Percentiles rank a stretch among this genome's conserved stretches.
Conservation (phyloP, 2,888 invertebrate species). For the Gerris lacustris region DNA sequence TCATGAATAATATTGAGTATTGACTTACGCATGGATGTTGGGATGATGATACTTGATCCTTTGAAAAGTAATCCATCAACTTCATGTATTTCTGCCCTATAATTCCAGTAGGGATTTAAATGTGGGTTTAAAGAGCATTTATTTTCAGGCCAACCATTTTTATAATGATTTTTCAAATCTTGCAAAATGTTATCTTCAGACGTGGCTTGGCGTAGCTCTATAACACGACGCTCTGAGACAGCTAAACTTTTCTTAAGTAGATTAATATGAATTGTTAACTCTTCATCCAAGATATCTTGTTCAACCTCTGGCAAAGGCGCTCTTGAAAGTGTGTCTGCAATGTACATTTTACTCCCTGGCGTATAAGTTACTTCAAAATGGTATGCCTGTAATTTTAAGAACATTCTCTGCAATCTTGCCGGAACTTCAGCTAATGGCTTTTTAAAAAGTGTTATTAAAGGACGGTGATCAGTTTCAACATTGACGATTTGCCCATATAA, state of each 20-base stretch:
- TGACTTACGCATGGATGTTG: neutral
- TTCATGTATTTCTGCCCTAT: neutral
- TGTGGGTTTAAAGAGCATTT: neutral
- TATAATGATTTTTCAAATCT: neutral
- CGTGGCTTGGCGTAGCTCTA: neutral
- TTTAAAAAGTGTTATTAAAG: neutral
- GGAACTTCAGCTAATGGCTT: neutral
- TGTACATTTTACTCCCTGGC: neutral
- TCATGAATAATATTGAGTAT: neutral
- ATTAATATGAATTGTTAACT: constrained; percentile 10
- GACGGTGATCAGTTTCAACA: neutral
- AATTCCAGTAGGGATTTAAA: neutral
- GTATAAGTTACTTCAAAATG: neutral
- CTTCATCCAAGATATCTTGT: constrained; percentile 11
- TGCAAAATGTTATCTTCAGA: neutral
- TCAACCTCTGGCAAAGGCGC: neutral
- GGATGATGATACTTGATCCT: neutral
- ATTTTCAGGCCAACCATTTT: neutral
- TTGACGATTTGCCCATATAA: neutral
- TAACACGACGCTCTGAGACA: neutral
- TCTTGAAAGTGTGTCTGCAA: neutral
- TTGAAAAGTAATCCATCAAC: neutral
- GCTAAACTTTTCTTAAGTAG: neutral
- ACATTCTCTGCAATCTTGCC: neutral
- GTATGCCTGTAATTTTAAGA: neutral